Conservation (phyloP, 2,113 vertebrate genomes). For the Tricholaema leucomelas region DNA sequence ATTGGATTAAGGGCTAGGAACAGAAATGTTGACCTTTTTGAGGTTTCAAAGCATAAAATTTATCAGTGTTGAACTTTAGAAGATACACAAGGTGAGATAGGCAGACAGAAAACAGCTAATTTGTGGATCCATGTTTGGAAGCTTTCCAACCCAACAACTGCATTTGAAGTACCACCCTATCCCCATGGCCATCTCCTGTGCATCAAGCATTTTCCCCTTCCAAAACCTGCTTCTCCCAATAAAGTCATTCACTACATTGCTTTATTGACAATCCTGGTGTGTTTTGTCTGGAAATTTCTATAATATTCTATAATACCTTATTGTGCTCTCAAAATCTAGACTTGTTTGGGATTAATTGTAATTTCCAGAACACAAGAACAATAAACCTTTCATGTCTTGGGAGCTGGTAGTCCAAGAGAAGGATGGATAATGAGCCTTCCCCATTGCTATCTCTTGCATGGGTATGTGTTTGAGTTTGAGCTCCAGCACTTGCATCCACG, state of each 20-base stretch:
- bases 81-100: not conserved
- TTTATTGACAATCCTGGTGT: not conserved
- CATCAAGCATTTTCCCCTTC: not conserved
- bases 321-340: not conserved
- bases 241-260: not conserved
- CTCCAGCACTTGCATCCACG: rapidly evolving
- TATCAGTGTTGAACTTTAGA: not conserved
- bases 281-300: not conserved
- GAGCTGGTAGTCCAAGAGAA: not conserved
- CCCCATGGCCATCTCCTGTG: not conserved
- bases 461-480: not conserved
- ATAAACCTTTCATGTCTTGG: not conserved
- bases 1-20: not conserved
- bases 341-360: not conserved
- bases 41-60: not conserved
- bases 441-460: not conserved
- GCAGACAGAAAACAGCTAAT: not conserved
- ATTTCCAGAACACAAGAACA: not conserved
- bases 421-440: not conserved
- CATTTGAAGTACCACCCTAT: not conserved
- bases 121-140: not conserved
- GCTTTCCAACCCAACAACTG: not conserved
- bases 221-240: not conserved
- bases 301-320: not conserved
- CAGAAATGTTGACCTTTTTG: not conserved